phyloP scores from a whole-genome alignment of 2,888 invertebrate species.

The Drosophila antonietae region DNA sequence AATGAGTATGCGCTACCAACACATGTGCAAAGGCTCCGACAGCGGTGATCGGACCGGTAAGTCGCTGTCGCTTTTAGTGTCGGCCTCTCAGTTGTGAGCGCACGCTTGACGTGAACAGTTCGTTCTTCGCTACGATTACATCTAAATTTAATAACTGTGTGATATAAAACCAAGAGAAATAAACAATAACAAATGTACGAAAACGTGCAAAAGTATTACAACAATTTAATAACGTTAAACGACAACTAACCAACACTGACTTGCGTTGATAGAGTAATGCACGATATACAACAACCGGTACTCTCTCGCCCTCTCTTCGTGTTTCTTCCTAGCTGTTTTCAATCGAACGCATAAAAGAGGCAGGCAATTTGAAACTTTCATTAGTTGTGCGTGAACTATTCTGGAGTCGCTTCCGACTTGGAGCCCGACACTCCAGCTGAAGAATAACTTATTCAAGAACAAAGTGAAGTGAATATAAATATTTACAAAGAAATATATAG shows the following conservation, averaged over 20 bases:
- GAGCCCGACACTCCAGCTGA: background rate
- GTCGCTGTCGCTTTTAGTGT: slow-evolving; percentile 20
- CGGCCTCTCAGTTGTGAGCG: slow-evolving; percentile 47
- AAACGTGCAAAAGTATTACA: slow-evolving; percentile 29
- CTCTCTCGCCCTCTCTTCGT: slow-evolving; percentile 6
- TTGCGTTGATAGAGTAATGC: slow-evolving; percentile 16
- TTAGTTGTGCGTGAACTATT: slow-evolving; percentile 60
- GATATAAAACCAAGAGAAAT: slow-evolving; percentile 29
- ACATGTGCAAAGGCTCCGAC: slow-evolving; percentile 21
- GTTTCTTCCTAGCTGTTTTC: background rate
- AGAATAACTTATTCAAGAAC: background rate
- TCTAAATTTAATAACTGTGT: background rate
- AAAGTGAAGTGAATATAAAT: slow-evolving; percentile 9
- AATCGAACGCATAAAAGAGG: slow-evolving; percentile 52
- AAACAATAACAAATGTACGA: slow-evolving; percentile 51
- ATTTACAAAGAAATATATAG: background rate
- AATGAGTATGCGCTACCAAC: slow-evolving; percentile 8
- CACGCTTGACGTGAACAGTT: slow-evolving; percentile 50
- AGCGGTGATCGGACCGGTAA: slow-evolving; percentile 31
- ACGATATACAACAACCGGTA: slow-evolving; percentile 49
- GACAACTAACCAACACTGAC: slow-evolving; percentile 32
- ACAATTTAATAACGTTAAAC: slow-evolving; percentile 24
- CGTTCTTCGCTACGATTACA: slow-evolving; percentile 1
- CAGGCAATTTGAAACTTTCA: slow-evolving; percentile 45
- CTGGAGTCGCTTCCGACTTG: slow-evolving; percentile 26